phyloP scores from a whole-genome alignment of 2,888 invertebrate genomes.

The Ormyrus pomaceus region DNA sequence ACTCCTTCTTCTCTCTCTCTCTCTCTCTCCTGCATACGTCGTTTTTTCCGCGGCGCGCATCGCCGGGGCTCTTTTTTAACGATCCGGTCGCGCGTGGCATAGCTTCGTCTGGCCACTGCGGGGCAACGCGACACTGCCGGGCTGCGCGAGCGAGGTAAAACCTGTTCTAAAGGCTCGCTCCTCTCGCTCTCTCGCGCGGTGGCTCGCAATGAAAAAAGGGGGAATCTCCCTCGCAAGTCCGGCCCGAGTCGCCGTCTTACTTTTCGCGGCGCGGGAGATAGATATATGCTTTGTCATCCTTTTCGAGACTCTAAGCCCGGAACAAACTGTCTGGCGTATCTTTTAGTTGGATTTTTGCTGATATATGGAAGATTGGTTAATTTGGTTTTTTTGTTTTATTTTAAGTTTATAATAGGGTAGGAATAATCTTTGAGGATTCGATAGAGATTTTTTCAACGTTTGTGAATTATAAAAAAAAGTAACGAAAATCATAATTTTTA shows the following conservation, averaged over 20 bases:
- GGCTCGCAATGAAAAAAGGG: too few species aligned
- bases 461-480: too few species aligned
- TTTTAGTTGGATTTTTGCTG: too few species aligned
- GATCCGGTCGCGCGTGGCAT: conserved; percentile 46
- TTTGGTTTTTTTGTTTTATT: too few species aligned
- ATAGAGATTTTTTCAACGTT: too few species aligned
- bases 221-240: neutral
- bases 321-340: too few species aligned
- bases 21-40: conserved; percentile 8
- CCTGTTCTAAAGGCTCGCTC: conserved; percentile 38
- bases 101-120: conserved; percentile 43
- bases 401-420: too few species aligned
- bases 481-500: too few species aligned
- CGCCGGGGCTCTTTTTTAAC: conserved; percentile 51
- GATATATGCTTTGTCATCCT: conserved; percentile 47
- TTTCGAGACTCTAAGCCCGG: neutral
- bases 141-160: conserved; percentile 30
- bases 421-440: too few species aligned
- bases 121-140: conserved; percentile 6
- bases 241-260: conserved; percentile 7
- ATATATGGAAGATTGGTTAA: too few species aligned
- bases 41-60: conserved; percentile 15
- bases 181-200: neutral
- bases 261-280: conserved; percentile 36
- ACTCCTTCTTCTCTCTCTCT: conserved; percentile 56